Percentiles rank a stretch among this genome's conserved stretches.
phyloP scores from a whole-genome alignment of 2,797 vertebrate species.

The Enteromius mattozi region DNA sequence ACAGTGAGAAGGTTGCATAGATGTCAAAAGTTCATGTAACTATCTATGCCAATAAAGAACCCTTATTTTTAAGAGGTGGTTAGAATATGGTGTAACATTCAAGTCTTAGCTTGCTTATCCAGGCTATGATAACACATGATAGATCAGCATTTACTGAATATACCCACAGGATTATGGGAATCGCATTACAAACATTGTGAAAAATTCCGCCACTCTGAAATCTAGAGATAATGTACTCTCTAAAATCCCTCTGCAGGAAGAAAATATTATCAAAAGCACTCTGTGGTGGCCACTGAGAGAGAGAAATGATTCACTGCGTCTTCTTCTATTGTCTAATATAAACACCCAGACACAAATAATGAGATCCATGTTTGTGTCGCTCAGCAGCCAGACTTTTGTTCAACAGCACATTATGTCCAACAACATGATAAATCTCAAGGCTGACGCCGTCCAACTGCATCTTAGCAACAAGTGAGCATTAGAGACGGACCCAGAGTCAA shows the following conservation, averaged over 20 bases:
- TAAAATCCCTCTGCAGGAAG: constrained; percentile 17
- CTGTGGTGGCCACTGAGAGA: background rate
- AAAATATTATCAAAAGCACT: constrained; percentile 7
- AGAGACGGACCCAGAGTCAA: background rate
- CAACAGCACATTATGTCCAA: background rate
- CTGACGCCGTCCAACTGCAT: background rate
- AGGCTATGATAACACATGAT: background rate
- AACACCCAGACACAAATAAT: constrained; percentile 1
- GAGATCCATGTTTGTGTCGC: background rate
- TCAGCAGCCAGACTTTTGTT: background rate
- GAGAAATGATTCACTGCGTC: background rate
- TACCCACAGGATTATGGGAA: background rate
- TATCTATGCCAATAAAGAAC: background rate
- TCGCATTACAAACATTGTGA: constrained; percentile 1
- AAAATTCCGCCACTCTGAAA: background rate
- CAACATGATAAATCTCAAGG: background rate
- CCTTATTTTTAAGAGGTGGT: background rate
- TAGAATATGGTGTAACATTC: background rate
- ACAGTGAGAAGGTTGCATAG: background rate
- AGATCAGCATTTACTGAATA: background rate
- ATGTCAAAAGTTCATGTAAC: background rate
- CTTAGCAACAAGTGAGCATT: background rate
- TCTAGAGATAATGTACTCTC: constrained; percentile 16
- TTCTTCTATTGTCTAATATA: background rate
- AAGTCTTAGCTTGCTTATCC: background rate